Evolutionary conservation across 1,140 invertebrate genomes (phyloP).

Genomic region (Macrotrachela quadricornifera): DNA sequence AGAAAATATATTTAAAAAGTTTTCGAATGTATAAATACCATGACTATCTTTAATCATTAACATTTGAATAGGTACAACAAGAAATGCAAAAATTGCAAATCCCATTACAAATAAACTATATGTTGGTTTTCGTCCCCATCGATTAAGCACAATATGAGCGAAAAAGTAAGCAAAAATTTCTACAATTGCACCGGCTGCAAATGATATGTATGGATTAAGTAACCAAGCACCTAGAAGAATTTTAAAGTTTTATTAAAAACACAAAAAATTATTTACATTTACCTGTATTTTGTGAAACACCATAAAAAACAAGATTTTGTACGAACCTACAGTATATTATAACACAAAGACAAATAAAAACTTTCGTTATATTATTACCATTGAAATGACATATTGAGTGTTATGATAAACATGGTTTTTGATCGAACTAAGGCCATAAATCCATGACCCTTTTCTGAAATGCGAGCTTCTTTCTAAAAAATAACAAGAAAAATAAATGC

Average conservation of each 20-base stretch:
- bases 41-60: no score
- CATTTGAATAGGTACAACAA: no score
- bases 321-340: conserved; percentile 1
- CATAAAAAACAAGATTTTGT: conserved; percentile 7
- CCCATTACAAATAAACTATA: neutral
- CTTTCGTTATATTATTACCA: no score
- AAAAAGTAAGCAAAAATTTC: conserved; percentile 3
- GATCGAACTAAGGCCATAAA: no score
- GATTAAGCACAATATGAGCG: neutral
- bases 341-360: neutral
- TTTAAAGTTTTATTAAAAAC: no score
- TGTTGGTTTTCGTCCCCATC: neutral
- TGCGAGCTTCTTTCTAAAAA: no score
- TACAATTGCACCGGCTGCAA: neutral
- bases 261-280: neutral
- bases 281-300: conserved; percentile 3
- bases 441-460: no score
- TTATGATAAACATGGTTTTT: no score
- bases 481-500: no score
- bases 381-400: no score
- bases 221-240: neutral
- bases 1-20: no score
- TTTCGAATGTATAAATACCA: neutral
- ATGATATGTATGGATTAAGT: neutral
- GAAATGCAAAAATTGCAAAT: no score